phyloP scores from a whole-genome alignment of 2,113 vertebrate species.

The Physeter macrocephalus region DNA sequence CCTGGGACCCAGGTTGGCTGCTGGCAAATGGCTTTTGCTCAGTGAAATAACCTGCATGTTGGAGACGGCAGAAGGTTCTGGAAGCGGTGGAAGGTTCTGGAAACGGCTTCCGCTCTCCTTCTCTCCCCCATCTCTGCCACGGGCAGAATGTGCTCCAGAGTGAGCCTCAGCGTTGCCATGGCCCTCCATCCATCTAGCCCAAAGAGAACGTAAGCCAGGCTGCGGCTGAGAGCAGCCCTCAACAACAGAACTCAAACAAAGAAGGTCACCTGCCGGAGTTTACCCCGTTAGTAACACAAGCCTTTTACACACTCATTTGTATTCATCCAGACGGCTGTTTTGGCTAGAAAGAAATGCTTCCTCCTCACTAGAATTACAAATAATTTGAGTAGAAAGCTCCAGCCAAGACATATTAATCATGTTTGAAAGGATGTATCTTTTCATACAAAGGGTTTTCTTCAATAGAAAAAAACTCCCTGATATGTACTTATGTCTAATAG shows the following conservation, averaged over 20 bases:
- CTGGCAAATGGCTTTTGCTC: neutral
- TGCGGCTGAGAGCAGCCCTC: fast-evolving
- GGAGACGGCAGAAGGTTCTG: neutral
- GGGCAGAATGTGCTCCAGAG: neutral
- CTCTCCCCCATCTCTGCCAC: neutral
- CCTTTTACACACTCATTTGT: constrained; percentile 47
- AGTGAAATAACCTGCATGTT: neutral
- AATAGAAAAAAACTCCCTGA: neutral
- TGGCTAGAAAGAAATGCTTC: constrained; percentile 67
- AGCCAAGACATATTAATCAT: constrained; percentile 76
- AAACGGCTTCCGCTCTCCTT: neutral
- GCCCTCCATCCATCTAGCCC: neutral
- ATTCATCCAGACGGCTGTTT: constrained; percentile 68
- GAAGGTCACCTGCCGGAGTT: neutral
- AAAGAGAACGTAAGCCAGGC: neutral
- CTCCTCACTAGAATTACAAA: constrained; percentile 64
- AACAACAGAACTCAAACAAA: neutral
- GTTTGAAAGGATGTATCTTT: constrained; percentile 71
- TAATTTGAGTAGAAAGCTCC: constrained; percentile 73
- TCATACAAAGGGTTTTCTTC: constrained; percentile 51
- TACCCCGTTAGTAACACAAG: neutral
- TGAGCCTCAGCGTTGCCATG: neutral
- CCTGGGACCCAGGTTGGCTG: neutral
- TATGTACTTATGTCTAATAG: too few relatives aligned
- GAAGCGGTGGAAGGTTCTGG: neutral